Evolutionary conservation across 2,113 vertebrate species (phyloP).

Genomic region (Micronisus gabar): DNA sequence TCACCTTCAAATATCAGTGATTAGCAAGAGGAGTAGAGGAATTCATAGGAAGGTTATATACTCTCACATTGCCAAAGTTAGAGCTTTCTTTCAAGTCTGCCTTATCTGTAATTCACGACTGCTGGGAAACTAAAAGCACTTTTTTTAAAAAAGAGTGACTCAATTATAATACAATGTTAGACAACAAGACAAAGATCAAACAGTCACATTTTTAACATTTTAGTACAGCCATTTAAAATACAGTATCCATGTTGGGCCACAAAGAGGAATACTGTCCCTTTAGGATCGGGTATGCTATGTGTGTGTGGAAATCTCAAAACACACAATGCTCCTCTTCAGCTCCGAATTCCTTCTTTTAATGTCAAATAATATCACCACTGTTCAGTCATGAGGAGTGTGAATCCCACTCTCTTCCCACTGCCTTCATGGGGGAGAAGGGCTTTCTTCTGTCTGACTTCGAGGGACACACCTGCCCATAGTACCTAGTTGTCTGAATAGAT

Average conservation of each 20-base stretch:
- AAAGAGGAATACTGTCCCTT: neutral
- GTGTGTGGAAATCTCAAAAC: neutral
- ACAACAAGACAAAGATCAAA: neutral
- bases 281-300: too few species aligned
- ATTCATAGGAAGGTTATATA: neutral
- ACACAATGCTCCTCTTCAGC: neutral
- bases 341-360: neutral
- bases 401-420: neutral
- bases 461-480: neutral
- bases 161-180: neutral
- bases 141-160: neutral
- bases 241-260: neutral
- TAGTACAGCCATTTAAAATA: neutral
- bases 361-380: neutral
- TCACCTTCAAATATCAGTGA: slow-evolving; percentile 1
- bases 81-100: neutral
- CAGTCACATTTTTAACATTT: neutral
- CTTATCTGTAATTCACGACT: neutral
- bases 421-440: neutral
- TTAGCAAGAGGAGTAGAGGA: neutral
- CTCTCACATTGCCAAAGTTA: neutral
- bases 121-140: neutral
- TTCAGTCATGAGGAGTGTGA: neutral
- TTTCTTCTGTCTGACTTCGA: neutral
- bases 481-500: neutral